Evolutionary conservation across 2,888 invertebrate species (phyloP).

Genomic region (Synergus laeviventris): DNA sequence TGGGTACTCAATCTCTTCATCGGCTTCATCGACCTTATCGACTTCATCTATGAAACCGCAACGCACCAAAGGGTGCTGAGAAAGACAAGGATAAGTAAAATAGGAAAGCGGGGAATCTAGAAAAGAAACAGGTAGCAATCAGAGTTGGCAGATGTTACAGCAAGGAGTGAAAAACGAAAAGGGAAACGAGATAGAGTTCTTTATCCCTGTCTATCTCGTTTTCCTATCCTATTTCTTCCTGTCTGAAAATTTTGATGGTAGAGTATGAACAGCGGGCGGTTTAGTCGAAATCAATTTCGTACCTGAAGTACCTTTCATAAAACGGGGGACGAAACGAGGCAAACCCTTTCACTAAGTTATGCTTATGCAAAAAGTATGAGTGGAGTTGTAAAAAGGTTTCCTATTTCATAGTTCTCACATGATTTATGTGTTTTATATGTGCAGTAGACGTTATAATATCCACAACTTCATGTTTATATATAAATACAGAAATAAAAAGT

Average conservation of each 20-base stretch:
- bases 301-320: constrained; percentile 24
- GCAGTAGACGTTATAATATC: neutral
- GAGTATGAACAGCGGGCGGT: constrained; percentile 18
- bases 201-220: neutral
- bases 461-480: neutral
- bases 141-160: constrained; percentile 21
- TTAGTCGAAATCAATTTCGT: constrained; percentile 26
- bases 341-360: constrained; percentile 18
- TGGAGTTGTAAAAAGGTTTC: neutral
- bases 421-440: neutral
- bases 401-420: constrained; percentile 3
- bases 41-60: constrained; percentile 20
- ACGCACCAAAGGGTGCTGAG: constrained; percentile 5
- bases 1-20: constrained; percentile 27
- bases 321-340: constrained; percentile 9
- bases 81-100: constrained; percentile 34
- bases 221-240: constrained; percentile 9
- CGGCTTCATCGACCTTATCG: constrained; percentile 20
- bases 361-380: constrained; percentile 17
- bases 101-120: constrained; percentile 30
- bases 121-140: constrained; percentile 37
- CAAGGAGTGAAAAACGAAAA: neutral
- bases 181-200: constrained; percentile 6
- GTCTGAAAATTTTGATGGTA: constrained; percentile 2
- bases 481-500: neutral